phyloP scores from a whole-genome alignment of 2,797 vertebrate species.

The Selene dorsalis region DNA sequence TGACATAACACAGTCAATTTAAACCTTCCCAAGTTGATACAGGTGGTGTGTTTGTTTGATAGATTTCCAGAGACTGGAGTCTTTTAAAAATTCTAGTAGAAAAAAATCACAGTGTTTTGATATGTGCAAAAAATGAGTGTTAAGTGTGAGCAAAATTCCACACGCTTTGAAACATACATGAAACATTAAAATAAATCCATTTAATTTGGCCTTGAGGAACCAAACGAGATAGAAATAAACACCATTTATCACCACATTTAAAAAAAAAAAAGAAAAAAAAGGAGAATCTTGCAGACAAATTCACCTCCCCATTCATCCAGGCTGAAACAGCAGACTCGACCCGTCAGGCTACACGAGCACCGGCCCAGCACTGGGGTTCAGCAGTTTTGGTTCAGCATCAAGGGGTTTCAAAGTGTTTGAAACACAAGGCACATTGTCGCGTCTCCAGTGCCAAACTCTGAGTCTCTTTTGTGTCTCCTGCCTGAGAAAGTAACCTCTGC shows the following conservation, averaged over 20 bases:
- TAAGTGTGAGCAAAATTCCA: background rate
- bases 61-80: background rate
- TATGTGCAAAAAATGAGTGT: background rate
- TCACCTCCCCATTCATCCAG: background rate
- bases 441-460: constrained; percentile 44
- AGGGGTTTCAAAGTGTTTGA: constrained; percentile 39
- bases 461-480: constrained; percentile 55
- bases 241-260: background rate
- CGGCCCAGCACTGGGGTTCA: constrained; percentile 25
- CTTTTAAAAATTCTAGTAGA: background rate
- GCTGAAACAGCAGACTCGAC: background rate
- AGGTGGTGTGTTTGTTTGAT: background rate
- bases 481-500: constrained; percentile 58
- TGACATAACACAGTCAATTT: background rate
- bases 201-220: background rate
- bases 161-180: background rate
- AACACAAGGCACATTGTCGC: constrained; percentile 65
- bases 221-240: constrained; percentile 6
- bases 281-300: background rate
- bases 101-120: constrained; percentile 14
- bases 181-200: background rate
- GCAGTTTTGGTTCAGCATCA: constrained; percentile 17
- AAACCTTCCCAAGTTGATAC: background rate
- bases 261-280: too few relatives aligned
- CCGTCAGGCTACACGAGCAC: background rate